phyloP scores from a whole-genome alignment of 2,888 invertebrate genomes.

The Thymelicus acteon region DNA sequence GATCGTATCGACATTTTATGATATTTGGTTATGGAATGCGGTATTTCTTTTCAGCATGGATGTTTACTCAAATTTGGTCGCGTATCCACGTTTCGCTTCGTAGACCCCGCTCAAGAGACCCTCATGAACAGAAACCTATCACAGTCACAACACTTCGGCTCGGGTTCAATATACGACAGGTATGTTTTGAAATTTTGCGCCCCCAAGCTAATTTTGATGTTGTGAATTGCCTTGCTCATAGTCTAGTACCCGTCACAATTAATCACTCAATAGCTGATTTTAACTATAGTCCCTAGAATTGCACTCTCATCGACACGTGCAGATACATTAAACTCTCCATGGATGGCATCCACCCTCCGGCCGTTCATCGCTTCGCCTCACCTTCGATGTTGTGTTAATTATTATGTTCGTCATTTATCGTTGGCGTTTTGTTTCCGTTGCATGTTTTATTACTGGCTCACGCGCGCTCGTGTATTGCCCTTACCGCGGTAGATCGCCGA shows the following conservation, averaged over 20 bases:
- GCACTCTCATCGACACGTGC: constrained; percentile 28
- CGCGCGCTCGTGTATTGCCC: constrained; percentile 79
- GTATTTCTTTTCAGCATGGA: constrained; percentile 86
- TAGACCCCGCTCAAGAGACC: constrained; percentile 93
- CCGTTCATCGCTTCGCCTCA: constrained; percentile 63
- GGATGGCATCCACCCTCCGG: constrained; percentile 10
- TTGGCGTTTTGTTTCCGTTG: constrained; percentile 69
- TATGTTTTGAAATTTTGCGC: constrained; percentile 53
- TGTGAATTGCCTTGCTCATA: constrained; percentile 41
- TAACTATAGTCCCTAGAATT: constrained; percentile 18
- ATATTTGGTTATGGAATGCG: too few species aligned
- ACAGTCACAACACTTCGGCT: constrained; percentile 89
- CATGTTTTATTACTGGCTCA: constrained; percentile 83
- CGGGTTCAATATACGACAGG: constrained; percentile 93
- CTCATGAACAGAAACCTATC: constrained; percentile 91
- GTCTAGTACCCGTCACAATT: constrained; percentile 35
- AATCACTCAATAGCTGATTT: constrained; percentile 31
- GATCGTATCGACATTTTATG: too few species aligned
- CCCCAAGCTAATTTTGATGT: constrained; percentile 38
- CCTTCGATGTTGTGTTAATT: constrained; percentile 51
- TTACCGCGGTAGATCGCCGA: constrained; percentile 76
- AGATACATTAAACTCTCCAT: constrained; percentile 14
- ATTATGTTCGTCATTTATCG: constrained; percentile 68
- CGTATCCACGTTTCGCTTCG: constrained; percentile 93
- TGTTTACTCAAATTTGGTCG: constrained; percentile 94